Percentiles rank a stretch among this genome's conserved stretches.
Evolutionary conservation across 2,113 vertebrate genomes (phyloP).

Genomic region (Lophius piscatorius): DNA sequence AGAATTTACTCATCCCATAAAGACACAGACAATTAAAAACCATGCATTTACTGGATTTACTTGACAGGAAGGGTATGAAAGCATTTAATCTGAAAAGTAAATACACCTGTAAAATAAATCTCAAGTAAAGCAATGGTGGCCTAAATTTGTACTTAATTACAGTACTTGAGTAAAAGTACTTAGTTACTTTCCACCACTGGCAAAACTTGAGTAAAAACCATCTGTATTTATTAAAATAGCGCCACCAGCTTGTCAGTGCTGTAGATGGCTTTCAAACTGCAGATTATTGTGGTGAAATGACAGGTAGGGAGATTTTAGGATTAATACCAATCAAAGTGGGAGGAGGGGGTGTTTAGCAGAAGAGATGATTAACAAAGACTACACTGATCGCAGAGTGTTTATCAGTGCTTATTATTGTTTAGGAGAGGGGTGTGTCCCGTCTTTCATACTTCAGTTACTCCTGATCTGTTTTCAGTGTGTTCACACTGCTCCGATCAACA

Average conservation of each 20-base stretch:
- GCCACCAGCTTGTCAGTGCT: neutral
- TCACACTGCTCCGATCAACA: conserved; percentile 29
- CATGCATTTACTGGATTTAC: too few relatives aligned
- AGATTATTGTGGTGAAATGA: conserved; percentile 48
- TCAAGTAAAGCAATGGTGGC: too few relatives aligned
- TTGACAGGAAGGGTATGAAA: too few relatives aligned
- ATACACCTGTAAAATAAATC: too few relatives aligned
- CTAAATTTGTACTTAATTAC: too few relatives aligned
- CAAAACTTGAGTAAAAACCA: too few relatives aligned
- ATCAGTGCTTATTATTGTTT: conserved; percentile 31
- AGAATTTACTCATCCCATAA: too few relatives aligned
- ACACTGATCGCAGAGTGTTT: conserved; percentile 40
- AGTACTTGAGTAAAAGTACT: too few relatives aligned
- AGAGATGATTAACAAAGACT: conserved; percentile 61
- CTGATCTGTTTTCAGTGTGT: conserved; percentile 43
- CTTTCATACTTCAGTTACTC: conserved; percentile 61
- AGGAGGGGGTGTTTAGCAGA: conserved; percentile 41
- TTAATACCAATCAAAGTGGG: conserved; percentile 66
- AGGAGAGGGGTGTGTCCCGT: conserved; percentile 64
- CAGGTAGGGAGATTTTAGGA: conserved; percentile 68
- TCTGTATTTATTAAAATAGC: neutral
- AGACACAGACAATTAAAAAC: too few relatives aligned
- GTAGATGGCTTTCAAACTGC: conserved; percentile 8
- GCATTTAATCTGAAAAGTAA: too few relatives aligned
- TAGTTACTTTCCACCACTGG: too few relatives aligned